phyloP scores from a whole-genome alignment of 2,888 invertebrate species.

The Oscheius sp. region DNA sequence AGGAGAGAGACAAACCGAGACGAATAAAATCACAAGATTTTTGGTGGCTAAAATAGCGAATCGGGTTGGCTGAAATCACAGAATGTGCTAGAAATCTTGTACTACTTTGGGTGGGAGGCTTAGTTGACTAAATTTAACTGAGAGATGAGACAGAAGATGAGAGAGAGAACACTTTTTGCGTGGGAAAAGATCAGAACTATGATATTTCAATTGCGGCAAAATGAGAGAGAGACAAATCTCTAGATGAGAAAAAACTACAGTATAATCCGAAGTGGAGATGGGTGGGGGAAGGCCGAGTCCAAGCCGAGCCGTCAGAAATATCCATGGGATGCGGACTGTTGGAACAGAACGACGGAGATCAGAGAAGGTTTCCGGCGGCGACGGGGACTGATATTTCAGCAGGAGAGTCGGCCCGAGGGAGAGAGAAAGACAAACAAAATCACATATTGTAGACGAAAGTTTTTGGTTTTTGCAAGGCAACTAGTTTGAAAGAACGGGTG shows the following conservation, averaged over 20 bases:
- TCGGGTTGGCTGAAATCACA: constrained; percentile 1
- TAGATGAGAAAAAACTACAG: not conserved
- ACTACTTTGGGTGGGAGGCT: not conserved
- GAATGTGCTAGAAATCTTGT: not conserved
- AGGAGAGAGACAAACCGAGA: not conserved
- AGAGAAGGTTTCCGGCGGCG: constrained; percentile 33
- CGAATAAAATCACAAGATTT: not conserved
- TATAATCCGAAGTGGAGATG: not conserved
- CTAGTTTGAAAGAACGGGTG: constrained; percentile 12
- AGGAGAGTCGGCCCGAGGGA: constrained; percentile 3
- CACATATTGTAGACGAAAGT: not conserved
- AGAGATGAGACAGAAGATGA: not conserved
- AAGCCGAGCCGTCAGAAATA: constrained; percentile 28
- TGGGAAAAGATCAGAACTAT: constrained; percentile 20
- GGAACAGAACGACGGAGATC: constrained; percentile 18
- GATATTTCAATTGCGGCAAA: constrained; percentile 13
- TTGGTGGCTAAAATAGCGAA: not conserved
- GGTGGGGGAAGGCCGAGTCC: constrained; percentile 11
- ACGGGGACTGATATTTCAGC: constrained; percentile 4
- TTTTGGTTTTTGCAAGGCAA: constrained; percentile 6
- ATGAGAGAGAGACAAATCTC: not conserved
- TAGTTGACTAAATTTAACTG: not conserved
- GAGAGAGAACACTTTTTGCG: constrained; percentile 9
- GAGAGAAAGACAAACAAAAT: not conserved
- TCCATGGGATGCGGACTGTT: constrained; percentile 21